Evolutionary conservation across 2,888 invertebrate genomes (phyloP).

Genomic region (Leptura quadrifasciata): DNA sequence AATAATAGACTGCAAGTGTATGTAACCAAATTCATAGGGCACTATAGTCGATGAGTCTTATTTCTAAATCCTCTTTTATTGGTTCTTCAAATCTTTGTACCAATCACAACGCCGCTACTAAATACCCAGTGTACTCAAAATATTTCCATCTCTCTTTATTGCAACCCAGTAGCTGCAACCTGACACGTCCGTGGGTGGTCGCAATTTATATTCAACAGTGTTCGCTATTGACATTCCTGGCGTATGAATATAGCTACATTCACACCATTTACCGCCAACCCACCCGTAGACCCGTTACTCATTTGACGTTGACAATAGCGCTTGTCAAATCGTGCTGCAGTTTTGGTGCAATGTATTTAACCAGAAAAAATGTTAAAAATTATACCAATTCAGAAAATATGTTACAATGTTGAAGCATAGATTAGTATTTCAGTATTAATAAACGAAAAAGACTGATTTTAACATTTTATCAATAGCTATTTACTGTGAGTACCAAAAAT

Average conservation of each 20-base stretch:
- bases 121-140: no score
- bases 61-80: no score
- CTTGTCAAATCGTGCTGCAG: constrained; percentile 40
- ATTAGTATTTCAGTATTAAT: constrained; percentile 48
- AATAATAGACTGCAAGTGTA: no score
- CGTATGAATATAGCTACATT: constrained; percentile 10
- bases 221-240: no score
- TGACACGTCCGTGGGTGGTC: no score
- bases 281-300: constrained; percentile 26
- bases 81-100: no score
- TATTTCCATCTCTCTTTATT: no score
- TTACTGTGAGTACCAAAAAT: constrained; percentile 12
- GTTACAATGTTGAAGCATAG: not conserved
- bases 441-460: constrained; percentile 52
- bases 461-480: constrained; percentile 33
- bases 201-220: no score
- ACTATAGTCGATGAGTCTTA: no score
- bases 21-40: no score
- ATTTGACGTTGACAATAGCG: constrained; percentile 42
- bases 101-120: no score
- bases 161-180: no score
- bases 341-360: constrained; percentile 48
- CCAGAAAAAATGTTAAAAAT: constrained; percentile 11
- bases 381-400: not conserved
- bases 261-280: not conserved